Conservation (phyloP, 1,140 invertebrate species). For the Caenorhabditis latens region DNA sequence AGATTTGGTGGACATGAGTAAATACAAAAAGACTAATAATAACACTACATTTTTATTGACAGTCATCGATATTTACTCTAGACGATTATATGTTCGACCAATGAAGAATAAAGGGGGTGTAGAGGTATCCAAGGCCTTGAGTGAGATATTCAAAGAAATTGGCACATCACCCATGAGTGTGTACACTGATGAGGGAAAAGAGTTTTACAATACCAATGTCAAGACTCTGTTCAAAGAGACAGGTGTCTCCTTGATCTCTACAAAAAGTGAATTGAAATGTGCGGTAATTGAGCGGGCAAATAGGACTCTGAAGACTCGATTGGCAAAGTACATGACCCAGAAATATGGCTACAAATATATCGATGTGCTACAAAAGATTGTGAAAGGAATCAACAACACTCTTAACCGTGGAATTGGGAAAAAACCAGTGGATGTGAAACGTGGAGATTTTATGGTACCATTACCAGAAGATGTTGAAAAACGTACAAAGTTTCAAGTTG, state of each 20-base stretch:
- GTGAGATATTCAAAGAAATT: not conserved
- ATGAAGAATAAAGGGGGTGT: not conserved
- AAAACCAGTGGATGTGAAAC: not conserved
- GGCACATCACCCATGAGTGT: not conserved
- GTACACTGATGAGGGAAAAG: constrained; percentile 8
- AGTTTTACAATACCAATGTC: not conserved
- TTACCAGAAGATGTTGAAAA: not conserved
- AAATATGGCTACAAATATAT: not conserved
- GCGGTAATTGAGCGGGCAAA: not conserved
- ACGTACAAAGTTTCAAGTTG: not conserved
- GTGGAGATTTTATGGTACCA: not conserved
- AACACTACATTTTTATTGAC: not conserved
- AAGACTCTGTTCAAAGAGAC: not conserved
- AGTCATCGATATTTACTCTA: not conserved
- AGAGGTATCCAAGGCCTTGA: not conserved
- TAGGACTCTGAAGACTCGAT: constrained; percentile 5
- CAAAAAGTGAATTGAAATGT: constrained; percentile 11
- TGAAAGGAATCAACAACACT: not conserved
- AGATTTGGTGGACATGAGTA: not conserved
- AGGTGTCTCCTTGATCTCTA: not conserved
- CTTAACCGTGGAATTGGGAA: not conserved
- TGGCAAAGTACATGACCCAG: constrained; percentile 12
- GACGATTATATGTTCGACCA: not conserved
- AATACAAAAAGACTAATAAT: not conserved
- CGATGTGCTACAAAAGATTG: not conserved